These are phyloP conservation scores for Hiodon alosoides DNA, from an alignment of 2,113 vertebrate genomes.

Conservation along the genomic window DNA sequence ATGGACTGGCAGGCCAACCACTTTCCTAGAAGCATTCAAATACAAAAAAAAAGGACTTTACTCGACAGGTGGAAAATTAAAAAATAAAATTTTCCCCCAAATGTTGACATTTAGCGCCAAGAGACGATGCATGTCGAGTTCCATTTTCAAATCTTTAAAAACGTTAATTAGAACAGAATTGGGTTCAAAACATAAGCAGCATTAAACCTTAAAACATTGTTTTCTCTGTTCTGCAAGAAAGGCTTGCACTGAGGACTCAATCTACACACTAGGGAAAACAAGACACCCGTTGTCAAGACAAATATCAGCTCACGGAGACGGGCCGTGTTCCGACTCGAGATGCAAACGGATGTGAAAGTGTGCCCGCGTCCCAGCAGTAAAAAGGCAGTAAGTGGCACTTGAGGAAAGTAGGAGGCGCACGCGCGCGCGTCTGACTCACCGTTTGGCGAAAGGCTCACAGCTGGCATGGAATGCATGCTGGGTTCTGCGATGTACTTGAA, in stretches of 20 bases:
- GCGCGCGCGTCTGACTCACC: slow-evolving; percentile 62
- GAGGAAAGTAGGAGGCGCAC: not conserved
- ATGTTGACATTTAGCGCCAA: too few species aligned
- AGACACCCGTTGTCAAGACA: slow-evolving; percentile 29
- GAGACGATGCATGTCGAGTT: too few species aligned
- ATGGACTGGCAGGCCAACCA: slow-evolving; percentile 98
- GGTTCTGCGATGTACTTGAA: slow-evolving; percentile 99
- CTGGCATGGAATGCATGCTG: slow-evolving; percentile 99
- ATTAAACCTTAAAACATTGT: too few species aligned
- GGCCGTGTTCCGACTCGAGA: too few species aligned
- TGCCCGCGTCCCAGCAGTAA: too few species aligned
- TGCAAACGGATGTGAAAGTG: too few species aligned
- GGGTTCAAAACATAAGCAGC: too few species aligned
- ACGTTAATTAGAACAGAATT: too few species aligned
- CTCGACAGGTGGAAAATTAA: too few species aligned
- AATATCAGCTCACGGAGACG: slow-evolving; percentile 21
- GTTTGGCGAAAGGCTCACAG: slow-evolving; percentile 94
- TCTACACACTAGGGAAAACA: not conserved
- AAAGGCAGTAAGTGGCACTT: not conserved
- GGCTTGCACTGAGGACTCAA: not conserved
- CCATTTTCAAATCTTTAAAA: too few species aligned
- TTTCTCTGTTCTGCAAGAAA: not conserved
- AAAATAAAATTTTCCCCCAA: too few species aligned
- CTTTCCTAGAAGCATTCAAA: slow-evolving; percentile 70
- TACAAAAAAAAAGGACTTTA: slow-evolving; percentile 5